phyloP scores from a whole-genome alignment of 2,113 vertebrate genomes.

The Barbus barbus region DNA sequence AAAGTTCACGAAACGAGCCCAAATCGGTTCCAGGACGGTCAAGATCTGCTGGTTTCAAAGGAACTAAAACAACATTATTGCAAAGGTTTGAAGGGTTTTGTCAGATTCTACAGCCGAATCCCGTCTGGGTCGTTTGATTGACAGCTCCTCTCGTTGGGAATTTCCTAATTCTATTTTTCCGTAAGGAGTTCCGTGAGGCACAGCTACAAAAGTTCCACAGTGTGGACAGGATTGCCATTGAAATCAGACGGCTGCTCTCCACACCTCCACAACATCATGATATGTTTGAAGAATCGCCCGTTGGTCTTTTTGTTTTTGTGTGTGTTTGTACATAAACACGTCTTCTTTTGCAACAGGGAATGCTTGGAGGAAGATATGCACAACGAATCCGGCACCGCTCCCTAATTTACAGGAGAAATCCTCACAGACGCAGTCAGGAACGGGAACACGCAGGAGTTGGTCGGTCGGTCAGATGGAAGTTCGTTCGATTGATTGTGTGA shows the following conservation, averaged over 20 bases:
- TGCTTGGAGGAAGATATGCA: conserved; percentile 75
- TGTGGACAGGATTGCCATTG: conserved; percentile 88
- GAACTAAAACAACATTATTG: conserved; percentile 71
- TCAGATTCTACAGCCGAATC: conserved; percentile 75
- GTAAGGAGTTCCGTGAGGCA: conserved; percentile 94
- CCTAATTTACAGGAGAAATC: conserved; percentile 70
- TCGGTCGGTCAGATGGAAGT: conserved; percentile 62
- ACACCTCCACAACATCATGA: conserved; percentile 83
- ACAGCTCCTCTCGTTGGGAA: conserved; percentile 64
- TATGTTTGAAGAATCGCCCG: conserved; percentile 84
- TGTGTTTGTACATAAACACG: conserved; percentile 36
- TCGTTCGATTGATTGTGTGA: conserved; percentile 59
- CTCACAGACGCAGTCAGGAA: conserved; percentile 63
- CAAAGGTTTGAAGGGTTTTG: conserved; percentile 75
- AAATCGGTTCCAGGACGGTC: not conserved
- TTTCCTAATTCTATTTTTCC: conserved; percentile 63
- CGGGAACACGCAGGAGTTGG: conserved; percentile 63
- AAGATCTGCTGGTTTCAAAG: conserved; percentile 67
- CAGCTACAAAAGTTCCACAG: conserved; percentile 90
- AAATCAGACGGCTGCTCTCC: too few relatives aligned
- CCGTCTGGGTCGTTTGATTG: conserved; percentile 48
- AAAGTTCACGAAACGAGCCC: not conserved
- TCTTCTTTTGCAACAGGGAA: conserved; percentile 79
- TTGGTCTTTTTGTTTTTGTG: conserved; percentile 59
- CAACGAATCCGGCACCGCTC: conserved; percentile 78